These are phyloP conservation scores for Ormyrus labotus DNA, from an alignment of 2,888 invertebrate genomes.

Conservation along the genomic window DNA sequence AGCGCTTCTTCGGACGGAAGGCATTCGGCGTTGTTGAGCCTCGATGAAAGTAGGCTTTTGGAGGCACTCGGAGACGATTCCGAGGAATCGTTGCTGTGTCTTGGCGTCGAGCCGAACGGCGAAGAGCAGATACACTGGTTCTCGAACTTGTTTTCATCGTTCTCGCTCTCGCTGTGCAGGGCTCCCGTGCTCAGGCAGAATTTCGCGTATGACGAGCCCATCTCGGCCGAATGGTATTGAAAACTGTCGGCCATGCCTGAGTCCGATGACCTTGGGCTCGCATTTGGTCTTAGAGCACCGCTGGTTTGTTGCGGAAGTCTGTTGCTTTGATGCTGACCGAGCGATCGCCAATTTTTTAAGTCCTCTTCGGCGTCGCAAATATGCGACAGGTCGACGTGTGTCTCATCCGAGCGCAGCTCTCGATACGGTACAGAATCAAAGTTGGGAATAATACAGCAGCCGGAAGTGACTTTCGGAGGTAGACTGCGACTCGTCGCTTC, in stretches of 20 bases:
- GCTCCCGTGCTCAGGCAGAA: constrained; percentile 54
- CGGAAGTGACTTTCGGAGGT: constrained; percentile 40
- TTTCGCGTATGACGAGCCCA: constrained; percentile 66
- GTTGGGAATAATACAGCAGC: constrained; percentile 53
- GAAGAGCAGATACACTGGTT: constrained; percentile 85
- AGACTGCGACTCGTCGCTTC: constrained; percentile 47
- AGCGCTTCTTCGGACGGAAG: no score
- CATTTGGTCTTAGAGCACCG: constrained; percentile 53
- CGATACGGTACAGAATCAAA: constrained; percentile 54
- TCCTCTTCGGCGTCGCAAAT: constrained; percentile 53
- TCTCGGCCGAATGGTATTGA: constrained; percentile 69
- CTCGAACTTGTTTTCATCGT: constrained; percentile 79
- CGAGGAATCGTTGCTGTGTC: constrained; percentile 80
- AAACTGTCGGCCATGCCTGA: constrained; percentile 92
- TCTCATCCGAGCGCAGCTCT: constrained; percentile 35
- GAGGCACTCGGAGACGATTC: constrained; percentile 76
- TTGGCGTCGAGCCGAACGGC: constrained; percentile 84
- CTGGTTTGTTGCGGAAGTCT: background rate
- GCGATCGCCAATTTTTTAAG: constrained; percentile 60
- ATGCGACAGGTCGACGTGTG: constrained; percentile 33
- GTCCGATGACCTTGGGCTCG: constrained; percentile 80
- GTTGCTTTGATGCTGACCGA: constrained; percentile 20
- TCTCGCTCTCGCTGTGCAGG: constrained; percentile 70
- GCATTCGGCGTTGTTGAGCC: constrained; percentile 60
- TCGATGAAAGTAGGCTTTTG: constrained; percentile 54